These are phyloP conservation scores for Tuberolachnus salignus DNA, from an alignment of 2,888 invertebrate genomes.

Conservation along the genomic window DNA sequence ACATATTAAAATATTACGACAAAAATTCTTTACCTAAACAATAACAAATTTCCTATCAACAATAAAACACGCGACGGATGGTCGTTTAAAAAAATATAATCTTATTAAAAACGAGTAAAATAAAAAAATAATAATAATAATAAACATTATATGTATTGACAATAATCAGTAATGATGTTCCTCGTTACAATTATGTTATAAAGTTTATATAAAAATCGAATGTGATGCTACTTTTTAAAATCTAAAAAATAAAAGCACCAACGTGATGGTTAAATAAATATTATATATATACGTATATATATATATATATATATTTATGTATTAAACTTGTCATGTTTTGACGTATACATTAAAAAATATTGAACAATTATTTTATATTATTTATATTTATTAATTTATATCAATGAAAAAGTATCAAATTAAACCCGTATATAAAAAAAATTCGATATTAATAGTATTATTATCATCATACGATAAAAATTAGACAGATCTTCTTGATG, in stretches of 20 bases:
- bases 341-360: slow-evolving; percentile 8
- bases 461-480: slow-evolving; percentile 6
- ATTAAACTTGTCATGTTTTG: slow-evolving; percentile 36
- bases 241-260: too few relatives aligned
- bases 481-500: slow-evolving; percentile 35
- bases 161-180: too few relatives aligned
- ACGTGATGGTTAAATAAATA: too few relatives aligned
- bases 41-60: slow-evolving; percentile 36
- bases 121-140: too few relatives aligned
- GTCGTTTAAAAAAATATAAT: slow-evolving; percentile 33
- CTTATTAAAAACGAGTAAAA: slow-evolving; percentile 10
- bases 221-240: too few relatives aligned
- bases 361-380: too few relatives aligned
- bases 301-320: too few relatives aligned
- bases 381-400: too few relatives aligned
- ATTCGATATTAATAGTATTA: background rate
- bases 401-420: slow-evolving; percentile 8
- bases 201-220: too few relatives aligned
- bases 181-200: too few relatives aligned
- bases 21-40: slow-evolving; percentile 30
- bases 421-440: slow-evolving; percentile 16
- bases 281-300: too few relatives aligned
- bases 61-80: background rate
- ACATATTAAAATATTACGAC: slow-evolving; percentile 24
- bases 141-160: too few relatives aligned